Evolutionary conservation across 2,797 vertebrate genomes (phyloP).

Genomic region (Staurois parvus): DNA sequence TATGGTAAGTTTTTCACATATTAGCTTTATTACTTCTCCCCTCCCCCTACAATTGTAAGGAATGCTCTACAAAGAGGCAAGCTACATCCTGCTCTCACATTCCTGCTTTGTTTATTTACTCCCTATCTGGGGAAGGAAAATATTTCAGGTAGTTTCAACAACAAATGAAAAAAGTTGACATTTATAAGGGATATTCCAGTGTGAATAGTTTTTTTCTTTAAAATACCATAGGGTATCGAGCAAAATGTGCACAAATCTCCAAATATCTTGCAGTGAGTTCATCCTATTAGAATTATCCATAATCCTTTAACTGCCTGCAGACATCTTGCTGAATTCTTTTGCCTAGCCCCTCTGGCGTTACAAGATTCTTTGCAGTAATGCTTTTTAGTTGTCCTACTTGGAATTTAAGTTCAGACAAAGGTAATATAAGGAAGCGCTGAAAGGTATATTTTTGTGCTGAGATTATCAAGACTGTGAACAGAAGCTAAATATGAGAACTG

Average conservation of each 20-base stretch:
- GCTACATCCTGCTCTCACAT: slow-evolving; percentile 40
- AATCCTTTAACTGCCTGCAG: slow-evolving; percentile 2
- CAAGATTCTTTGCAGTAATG: not conserved
- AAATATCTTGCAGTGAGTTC: not conserved
- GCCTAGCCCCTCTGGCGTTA: not conserved
- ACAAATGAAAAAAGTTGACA: not conserved
- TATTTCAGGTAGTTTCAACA: slow-evolving; percentile 25
- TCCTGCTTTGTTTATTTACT: slow-evolving; percentile 35
- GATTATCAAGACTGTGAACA: too few species aligned
- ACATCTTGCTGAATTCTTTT: not conserved
- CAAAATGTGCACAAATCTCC: not conserved
- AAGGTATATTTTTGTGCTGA: too few species aligned
- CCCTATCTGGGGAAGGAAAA: not conserved
- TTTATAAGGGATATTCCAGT: not conserved
- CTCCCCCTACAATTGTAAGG: slow-evolving; percentile 10
- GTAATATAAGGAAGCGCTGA: too few species aligned
- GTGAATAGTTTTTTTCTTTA: too few species aligned
- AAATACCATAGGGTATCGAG: too few species aligned
- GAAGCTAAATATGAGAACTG: too few species aligned
- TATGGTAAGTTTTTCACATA: not conserved
- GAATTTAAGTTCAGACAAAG: too few species aligned
- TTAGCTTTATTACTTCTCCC: not conserved
- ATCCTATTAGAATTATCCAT: not conserved
- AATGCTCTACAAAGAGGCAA: slow-evolving; percentile 11
- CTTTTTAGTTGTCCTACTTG: not conserved